A percentile compares a stretch with the other conserved stretches of the same genome.
Conservation (phyloP, 2,888 invertebrate species). For the Caenorhabditis zanzibari region DNA sequence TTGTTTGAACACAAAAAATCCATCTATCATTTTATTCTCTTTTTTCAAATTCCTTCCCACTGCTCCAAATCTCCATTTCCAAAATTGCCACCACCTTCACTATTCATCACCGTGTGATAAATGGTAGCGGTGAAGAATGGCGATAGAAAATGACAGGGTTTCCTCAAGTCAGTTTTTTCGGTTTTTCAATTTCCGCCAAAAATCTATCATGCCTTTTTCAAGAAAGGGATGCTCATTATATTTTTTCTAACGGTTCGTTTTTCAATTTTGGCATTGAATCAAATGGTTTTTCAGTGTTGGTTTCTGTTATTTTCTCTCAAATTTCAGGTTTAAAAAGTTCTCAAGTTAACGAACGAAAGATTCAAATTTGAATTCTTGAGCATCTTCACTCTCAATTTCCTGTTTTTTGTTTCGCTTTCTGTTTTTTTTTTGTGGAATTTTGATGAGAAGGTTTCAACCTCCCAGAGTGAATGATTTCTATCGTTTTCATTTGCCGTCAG, state of each 20-base stretch:
- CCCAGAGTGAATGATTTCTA: not conserved
- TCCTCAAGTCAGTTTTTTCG: conserved; percentile 7
- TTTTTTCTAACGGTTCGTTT: not conserved
- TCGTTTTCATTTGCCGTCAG: too few relatives aligned
- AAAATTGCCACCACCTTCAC: not conserved
- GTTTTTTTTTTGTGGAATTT: conserved; percentile 2
- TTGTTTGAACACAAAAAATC: too few relatives aligned
- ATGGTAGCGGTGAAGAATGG: not conserved
- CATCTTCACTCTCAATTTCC: conserved; percentile 18
- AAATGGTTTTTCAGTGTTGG: not conserved
- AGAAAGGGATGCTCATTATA: conserved; percentile 34
- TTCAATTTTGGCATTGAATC: not conserved
- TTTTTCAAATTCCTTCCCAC: too few relatives aligned
- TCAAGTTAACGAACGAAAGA: conserved; percentile 8
- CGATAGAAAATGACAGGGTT: conserved; percentile 5
- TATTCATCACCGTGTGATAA: not conserved
- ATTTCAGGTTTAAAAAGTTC: conserved; percentile 23
- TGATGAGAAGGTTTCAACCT: not conserved
- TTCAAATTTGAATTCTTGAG: conserved; percentile 14
- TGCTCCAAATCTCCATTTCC: not conserved
- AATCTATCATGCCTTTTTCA: conserved; percentile 9
- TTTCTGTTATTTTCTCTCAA: not conserved
- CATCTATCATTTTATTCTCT: too few relatives aligned
- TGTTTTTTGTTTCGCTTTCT: conserved; percentile 14
- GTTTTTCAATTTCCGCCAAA: conserved; percentile 51